Percentiles rank a stretch among this genome's conserved stretches.
Conservation (phyloP, 2,888 invertebrate species). For the Aphrophora alni region DNA sequence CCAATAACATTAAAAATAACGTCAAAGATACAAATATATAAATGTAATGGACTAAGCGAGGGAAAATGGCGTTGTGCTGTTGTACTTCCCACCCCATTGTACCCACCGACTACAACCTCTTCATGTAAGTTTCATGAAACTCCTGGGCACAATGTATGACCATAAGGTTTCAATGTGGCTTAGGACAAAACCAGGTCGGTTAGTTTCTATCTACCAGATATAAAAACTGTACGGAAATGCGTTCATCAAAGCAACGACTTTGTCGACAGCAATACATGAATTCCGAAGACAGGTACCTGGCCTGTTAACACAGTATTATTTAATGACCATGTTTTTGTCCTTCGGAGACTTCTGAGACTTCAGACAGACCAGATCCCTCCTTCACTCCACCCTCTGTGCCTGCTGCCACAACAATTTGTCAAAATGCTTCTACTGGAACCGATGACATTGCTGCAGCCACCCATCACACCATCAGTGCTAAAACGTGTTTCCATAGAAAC, state of each 20-base stretch:
- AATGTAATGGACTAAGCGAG: constrained; percentile 32
- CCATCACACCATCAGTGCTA: background rate
- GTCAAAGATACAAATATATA: too few species aligned
- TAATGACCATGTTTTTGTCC: constrained; percentile 51
- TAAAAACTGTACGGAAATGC: constrained; percentile 48
- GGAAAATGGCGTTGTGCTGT: constrained; percentile 47
- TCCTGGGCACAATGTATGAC: constrained; percentile 49
- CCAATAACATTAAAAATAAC: too few species aligned
- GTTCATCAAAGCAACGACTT: constrained; percentile 48
- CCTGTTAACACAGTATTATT: constrained; percentile 51
- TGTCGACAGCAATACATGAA: constrained; percentile 51
- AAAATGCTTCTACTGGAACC: background rate
- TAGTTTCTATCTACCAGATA: constrained; percentile 50
- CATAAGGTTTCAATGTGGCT: constrained; percentile 48
- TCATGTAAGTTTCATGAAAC: constrained; percentile 51
- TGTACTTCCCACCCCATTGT: constrained; percentile 52
- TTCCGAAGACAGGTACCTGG: constrained; percentile 54
- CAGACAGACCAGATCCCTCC: constrained; percentile 40
- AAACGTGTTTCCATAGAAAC: background rate
- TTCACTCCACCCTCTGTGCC: too few species aligned
- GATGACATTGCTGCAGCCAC: too few species aligned
- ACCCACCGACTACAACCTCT: constrained; percentile 50
- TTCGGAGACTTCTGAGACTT: constrained; percentile 45
- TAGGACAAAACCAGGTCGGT: constrained; percentile 50
- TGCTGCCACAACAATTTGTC: too few species aligned